Percentiles rank a stretch among this genome's conserved stretches.
These are phyloP conservation scores for Papilio gigon DNA, from an alignment of 2,888 invertebrate genomes.

Conservation along the genomic window DNA sequence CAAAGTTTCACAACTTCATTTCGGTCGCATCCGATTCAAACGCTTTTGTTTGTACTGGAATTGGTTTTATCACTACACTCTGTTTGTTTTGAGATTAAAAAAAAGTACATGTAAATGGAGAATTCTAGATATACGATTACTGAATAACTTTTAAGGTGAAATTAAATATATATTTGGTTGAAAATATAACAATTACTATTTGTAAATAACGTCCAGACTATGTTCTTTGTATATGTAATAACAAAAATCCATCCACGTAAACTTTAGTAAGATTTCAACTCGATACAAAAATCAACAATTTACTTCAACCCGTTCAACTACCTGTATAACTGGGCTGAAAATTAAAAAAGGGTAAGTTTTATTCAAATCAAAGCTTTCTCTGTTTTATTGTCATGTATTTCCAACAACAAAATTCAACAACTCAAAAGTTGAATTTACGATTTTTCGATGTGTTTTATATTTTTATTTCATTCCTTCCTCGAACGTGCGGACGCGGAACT, in stretches of 20 bases:
- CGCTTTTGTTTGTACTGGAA: conserved; percentile 19
- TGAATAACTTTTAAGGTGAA: background rate
- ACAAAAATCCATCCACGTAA: too few species aligned
- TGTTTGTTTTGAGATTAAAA: background rate
- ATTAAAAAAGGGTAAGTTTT: background rate
- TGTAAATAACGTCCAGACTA: too few species aligned
- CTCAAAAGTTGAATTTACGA: conserved; percentile 23
- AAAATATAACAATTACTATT: background rate
- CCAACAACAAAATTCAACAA: conserved; percentile 9
- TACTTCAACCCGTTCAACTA: too few species aligned
- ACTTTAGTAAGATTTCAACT: too few species aligned
- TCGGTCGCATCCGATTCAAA: conserved; percentile 19
- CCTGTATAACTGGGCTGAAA: too few species aligned
- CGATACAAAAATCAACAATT: too few species aligned
- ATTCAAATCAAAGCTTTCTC: background rate
- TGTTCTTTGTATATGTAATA: too few species aligned
- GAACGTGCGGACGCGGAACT: conserved; percentile 19
- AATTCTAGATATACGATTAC: background rate
- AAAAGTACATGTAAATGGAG: background rate
- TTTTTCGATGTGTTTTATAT: conserved; percentile 16
- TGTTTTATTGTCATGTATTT: background rate
- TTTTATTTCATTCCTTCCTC: conserved; percentile 14
- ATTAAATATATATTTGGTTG: background rate
- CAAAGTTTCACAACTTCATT: conserved; percentile 24
- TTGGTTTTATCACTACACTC: background rate